These are phyloP conservation scores for Furcifer pardalis DNA, from an alignment of 2,797 vertebrate genomes.

Conservation along the genomic window DNA sequence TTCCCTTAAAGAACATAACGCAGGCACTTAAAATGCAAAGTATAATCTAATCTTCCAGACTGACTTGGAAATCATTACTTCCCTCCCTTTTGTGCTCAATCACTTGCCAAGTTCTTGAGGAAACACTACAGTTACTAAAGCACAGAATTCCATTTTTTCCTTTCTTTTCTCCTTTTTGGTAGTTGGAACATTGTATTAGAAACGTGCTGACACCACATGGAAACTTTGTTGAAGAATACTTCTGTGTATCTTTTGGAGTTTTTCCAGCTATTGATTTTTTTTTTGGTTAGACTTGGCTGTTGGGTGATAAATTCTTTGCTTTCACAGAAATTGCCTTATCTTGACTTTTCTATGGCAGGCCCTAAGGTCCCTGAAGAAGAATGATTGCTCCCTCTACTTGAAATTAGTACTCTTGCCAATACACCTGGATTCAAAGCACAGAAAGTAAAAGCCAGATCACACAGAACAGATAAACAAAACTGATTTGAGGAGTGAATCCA, in stretches of 20 bases:
- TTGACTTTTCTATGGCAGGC: neutral
- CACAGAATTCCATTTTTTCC: constrained; percentile 31
- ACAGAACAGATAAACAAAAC: neutral
- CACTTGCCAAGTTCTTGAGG: constrained; percentile 35
- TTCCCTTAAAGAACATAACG: neutral
- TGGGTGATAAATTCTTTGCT: neutral
- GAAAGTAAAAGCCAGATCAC: neutral
- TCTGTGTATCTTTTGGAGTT: neutral
- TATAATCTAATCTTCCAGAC: constrained; percentile 25
- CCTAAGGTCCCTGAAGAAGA: neutral
- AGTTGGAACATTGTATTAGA: neutral
- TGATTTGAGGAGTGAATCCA: neutral
- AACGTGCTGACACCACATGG: constrained; percentile 19
- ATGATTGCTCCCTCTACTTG: neutral
- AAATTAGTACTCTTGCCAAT: neutral
- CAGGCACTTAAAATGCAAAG: neutral
- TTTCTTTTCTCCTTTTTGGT: neutral
- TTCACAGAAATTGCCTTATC: neutral
- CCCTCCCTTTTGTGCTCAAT: constrained; percentile 11
- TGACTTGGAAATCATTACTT: neutral
- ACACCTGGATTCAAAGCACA: neutral
- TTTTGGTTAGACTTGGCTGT: neutral
- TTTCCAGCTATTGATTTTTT: neutral
- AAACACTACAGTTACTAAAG: constrained; percentile 18
- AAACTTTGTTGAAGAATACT: constrained; percentile 5